Evolutionary conservation across 2,113 vertebrate species (phyloP), one percentile per base, ranked within the genome.

Genomic region (Miniopterus natalensis): DNA sequence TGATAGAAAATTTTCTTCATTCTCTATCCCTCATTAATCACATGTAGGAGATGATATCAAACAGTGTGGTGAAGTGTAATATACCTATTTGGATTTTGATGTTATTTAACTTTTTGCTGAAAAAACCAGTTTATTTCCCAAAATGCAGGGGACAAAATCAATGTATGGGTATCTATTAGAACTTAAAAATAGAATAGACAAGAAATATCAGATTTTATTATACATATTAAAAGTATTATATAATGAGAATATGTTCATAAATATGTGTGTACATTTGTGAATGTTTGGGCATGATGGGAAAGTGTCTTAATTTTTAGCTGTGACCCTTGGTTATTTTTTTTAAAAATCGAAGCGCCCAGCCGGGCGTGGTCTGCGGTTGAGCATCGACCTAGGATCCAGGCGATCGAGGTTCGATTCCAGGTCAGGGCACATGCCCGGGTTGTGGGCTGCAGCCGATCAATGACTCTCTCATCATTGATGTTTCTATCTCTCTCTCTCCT

Each of bases 101-200:
- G 27, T 36, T 55, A 51, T 51, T 80, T 93, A 61, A 7, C 15
- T 6, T 84, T 91, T 93, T 92, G 21, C 3, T 90, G 2, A 66
- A 84, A 8, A 84, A 95, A 61, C 53, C 11, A 81, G 18, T 71
- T 74, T 73, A 36, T 78, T 59, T 51, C 40, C 84, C 15, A 88
- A 94, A 94, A 68, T 70, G 5, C 29, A 88, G 18, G 7, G 59
- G 70, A 29, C 36, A 42, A 5, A 92, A 95, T 92, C 25, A 71
- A 42, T 31, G 88, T 66, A 88, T 40, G 2, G 6, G 1, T 84
- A 1, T 55, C 57, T 73, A 47, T 7, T 3, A 77, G 29, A 49
- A 80, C 10, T 89, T 88, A 75, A 80, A 90, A 86, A 29, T 42
- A 96, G n/a, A 74, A 51, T 17, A 70, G 55, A 80, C 13, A 84